Evolutionary conservation across 2,888 invertebrate genomes (phyloP), one percentile per base, ranked within the genome.

Genomic region (Lasioglossum malachurum): DNA sequence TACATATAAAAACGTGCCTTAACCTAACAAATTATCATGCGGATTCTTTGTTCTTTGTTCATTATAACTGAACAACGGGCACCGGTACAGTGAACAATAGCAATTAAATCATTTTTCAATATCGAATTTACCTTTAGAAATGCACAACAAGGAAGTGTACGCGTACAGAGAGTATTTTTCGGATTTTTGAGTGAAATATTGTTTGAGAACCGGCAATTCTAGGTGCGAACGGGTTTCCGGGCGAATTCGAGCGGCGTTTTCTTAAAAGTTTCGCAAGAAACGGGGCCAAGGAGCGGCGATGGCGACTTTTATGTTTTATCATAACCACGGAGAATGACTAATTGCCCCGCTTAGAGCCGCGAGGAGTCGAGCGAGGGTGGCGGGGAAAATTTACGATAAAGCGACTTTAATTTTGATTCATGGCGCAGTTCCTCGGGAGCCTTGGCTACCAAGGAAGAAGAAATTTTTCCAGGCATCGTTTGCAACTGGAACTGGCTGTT

Each of bases 371-470:
- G 38, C 53, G 69, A 64, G 74, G 82, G 81, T 69, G 76, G 72
- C 46, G 78, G 75, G 87, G 84, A 85, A 88, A 93, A 92, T 92
- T 93, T 91, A 91, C 91, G 89, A 85, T 92, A 89, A 93, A 92
- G 89, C 91, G 92, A 94, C 89, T 94, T 93, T 94, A 93, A 94
- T 94, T 93, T 93, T 94, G 93, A 93, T 93, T 94, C 92, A 93
- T 92, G 89, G 89, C 83, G 38, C 86, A 90, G 89, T 91, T 91
- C 89, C 87, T 27, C 35, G 71, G 64, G 35, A 60, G 75, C 79
- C 79, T 71, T 71, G 31, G 72, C 46, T 60, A 41, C 46, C 19
- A 64, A 49, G 60, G 35, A 67, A 57, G 76, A 86, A 75, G 78
- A 82, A 71, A 80, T 31, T 84, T 74, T 88, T 80, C 83, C 75